Evolutionary conservation across 1,140 invertebrate genomes (phyloP).

Genomic region (Atta texana): DNA sequence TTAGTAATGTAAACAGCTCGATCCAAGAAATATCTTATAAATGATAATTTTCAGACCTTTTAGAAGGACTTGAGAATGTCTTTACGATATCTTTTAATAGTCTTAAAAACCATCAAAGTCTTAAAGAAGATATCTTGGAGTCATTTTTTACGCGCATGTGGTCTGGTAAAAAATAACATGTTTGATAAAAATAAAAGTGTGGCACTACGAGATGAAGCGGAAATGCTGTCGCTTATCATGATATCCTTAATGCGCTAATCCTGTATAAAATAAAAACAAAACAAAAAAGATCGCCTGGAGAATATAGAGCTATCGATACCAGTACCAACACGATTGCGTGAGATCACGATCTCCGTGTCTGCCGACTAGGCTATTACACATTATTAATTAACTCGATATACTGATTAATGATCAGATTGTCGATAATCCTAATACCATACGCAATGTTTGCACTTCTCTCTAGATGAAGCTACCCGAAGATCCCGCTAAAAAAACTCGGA

Average conservation of each 20-base stretch:
- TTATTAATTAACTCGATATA: slow-evolving; percentile 56
- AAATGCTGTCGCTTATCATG: slow-evolving; percentile 37
- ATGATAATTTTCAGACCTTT: background rate
- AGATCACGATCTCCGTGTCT: slow-evolving; percentile 37
- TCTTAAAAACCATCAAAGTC: background rate
- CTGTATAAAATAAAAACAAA: slow-evolving; percentile 36
- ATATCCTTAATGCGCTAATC: slow-evolving; percentile 54
- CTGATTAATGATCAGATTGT: slow-evolving; percentile 51
- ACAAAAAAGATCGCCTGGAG: background rate
- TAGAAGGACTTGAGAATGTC: background rate
- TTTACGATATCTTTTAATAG: background rate
- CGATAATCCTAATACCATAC: slow-evolving; percentile 45
- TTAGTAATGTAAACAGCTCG: background rate
- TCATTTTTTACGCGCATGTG: background rate
- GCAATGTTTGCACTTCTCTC: slow-evolving; percentile 37
- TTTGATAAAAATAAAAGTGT: background rate
- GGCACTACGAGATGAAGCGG: background rate
- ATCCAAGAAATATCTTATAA: background rate
- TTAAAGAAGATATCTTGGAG: background rate
- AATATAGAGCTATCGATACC: slow-evolving; percentile 10
- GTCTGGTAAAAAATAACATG: background rate
- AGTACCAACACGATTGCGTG: slow-evolving; percentile 13
- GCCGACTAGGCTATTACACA: slow-evolving; percentile 21
- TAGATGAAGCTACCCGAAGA: background rate
- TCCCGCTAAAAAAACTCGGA: background rate